Percentiles rank a stretch among this genome's conserved stretches.
These are phyloP conservation scores for Helicolenus hilgendorfi DNA, from an alignment of 2,797 vertebrate species.

Conservation along the genomic window DNA sequence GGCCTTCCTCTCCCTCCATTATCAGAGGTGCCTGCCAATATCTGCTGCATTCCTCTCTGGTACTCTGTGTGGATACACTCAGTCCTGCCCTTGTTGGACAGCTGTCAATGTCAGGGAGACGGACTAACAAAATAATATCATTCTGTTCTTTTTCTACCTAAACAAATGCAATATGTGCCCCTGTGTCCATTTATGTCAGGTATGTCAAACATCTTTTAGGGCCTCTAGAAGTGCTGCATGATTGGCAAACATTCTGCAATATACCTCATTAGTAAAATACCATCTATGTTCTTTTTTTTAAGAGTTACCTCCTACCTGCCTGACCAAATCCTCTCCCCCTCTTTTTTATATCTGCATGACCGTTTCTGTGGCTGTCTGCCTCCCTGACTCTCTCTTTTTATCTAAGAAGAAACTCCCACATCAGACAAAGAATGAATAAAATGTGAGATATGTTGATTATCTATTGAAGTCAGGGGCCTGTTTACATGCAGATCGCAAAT, in stretches of 20 bases:
- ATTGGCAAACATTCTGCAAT: not conserved
- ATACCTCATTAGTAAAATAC: not conserved
- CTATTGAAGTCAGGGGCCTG: not conserved
- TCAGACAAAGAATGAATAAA: not conserved
- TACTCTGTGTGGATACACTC: not conserved
- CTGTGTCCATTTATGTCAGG: not conserved
- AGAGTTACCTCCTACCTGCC: not conserved
- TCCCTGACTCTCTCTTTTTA: not conserved
- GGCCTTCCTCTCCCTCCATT: conserved; percentile 58
- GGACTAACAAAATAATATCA: not conserved
- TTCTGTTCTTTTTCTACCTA: not conserved
- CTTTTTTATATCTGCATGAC: not conserved
- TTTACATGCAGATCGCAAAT: not conserved
- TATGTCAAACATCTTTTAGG: not conserved
- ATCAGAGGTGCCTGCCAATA: conserved; percentile 46
- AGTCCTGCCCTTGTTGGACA: conserved; percentile 24
- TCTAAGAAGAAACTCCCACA: not conserved
- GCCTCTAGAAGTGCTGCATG: not conserved
- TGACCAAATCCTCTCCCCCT: not conserved
- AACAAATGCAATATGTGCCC: not conserved
- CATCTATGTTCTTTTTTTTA: not conserved
- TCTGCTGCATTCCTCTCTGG: conserved; percentile 19
- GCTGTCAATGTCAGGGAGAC: conserved; percentile 26
- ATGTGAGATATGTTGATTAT: not conserved
- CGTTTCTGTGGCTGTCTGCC: not conserved